These are phyloP conservation scores for Euzetes globulus DNA, from an alignment of 2,888 invertebrate species.

Conservation along the genomic window DNA sequence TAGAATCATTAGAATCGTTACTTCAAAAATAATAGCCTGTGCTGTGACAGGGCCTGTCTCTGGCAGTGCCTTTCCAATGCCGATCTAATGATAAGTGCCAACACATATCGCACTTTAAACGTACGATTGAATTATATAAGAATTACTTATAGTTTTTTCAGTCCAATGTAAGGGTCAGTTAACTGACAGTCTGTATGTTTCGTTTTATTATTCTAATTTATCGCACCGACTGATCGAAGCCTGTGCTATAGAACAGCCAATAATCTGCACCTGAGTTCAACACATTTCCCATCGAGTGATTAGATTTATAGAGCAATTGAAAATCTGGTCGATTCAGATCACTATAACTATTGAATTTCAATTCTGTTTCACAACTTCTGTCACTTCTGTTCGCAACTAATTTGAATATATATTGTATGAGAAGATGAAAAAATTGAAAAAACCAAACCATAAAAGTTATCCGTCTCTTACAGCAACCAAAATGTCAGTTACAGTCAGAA, in stretches of 20 bases:
- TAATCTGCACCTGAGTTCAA: slow-evolving; percentile 25
- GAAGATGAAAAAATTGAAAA: not conserved
- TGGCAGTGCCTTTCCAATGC: not conserved
- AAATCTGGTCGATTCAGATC: not conserved
- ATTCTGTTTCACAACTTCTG: not conserved
- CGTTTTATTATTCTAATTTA: slow-evolving; percentile 17
- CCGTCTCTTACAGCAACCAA: not conserved
- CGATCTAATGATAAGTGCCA: not conserved
- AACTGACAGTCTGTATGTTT: not conserved
- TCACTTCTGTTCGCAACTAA: not conserved
- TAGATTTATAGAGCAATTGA: slow-evolving; percentile 14
- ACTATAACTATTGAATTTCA: slow-evolving; percentile 18
- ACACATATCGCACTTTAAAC: slow-evolving; percentile 18
- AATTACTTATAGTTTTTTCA: no score
- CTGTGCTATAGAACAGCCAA: not conserved
- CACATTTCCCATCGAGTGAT: not conserved
- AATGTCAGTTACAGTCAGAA: not conserved
- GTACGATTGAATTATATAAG: not conserved
- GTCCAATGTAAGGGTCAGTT: no score
- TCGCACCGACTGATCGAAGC: not conserved
- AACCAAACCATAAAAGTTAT: not conserved
- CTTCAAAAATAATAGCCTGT: not conserved
- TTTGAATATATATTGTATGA: slow-evolving; percentile 10
- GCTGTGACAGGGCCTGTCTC: not conserved
- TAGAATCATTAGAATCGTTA: not conserved